Evolutionary conservation across 2,113 vertebrate species (phyloP).

Genomic region (Limanda limanda): DNA sequence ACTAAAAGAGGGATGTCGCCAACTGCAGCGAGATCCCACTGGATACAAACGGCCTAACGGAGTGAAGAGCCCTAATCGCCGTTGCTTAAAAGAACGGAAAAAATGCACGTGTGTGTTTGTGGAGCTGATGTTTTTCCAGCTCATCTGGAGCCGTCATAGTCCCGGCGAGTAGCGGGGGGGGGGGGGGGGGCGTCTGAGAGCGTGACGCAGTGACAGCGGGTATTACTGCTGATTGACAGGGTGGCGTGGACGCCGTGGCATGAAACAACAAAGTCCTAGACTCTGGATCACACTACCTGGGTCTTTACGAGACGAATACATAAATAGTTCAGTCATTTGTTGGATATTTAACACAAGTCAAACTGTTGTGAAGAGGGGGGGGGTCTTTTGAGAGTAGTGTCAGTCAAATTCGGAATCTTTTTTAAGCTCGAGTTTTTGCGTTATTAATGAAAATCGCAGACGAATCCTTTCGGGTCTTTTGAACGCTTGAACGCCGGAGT

Average conservation of each 20-base stretch:
- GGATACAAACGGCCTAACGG: conserved; percentile 32
- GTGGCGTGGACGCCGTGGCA: conserved; percentile 31
- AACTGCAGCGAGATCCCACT: conserved; percentile 41
- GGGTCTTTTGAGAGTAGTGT: not conserved
- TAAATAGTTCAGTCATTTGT: conserved; percentile 17
- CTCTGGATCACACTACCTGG: conserved; percentile 12
- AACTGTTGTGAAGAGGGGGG: not conserved
- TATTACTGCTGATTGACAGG: conserved; percentile 65
- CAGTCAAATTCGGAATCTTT: not conserved
- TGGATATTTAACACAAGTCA: conserved; percentile 3
- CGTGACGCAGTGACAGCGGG: conserved; percentile 55
- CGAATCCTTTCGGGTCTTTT: conserved; percentile 16
- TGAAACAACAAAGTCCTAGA: conserved; percentile 25
- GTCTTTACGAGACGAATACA: conserved; percentile 5
- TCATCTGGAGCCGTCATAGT: conserved; percentile 58
- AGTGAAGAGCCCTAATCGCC: conserved; percentile 36
- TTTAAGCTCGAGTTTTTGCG: not conserved
- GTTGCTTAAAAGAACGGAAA: conserved; percentile 37
- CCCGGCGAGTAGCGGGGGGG: conserved; percentile 16
- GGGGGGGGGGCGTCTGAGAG: conserved; percentile 37
- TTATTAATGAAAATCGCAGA: conserved; percentile 15
- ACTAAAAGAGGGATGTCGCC: conserved; percentile 35
- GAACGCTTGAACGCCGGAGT: conserved; percentile 30
- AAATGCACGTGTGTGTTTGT: conserved; percentile 46
- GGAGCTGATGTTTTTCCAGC: conserved; percentile 71